Evolutionary conservation across 2,888 invertebrate genomes (phyloP).

Genomic region (Dryomyza anilis): DNA sequence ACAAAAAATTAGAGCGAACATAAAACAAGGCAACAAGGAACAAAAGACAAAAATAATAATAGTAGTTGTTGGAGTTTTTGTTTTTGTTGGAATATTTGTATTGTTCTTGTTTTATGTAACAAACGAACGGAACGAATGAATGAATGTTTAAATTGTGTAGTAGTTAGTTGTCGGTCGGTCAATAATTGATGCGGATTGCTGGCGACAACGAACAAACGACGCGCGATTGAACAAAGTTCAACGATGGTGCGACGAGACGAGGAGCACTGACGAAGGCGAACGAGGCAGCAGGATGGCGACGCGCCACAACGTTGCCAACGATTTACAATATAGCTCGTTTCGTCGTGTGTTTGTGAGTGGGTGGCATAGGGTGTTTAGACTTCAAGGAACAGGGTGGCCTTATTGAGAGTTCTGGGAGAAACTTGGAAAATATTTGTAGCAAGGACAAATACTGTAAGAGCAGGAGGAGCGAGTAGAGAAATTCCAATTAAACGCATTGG

Average conservation of each 20-base stretch:
- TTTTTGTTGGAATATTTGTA: conserved; percentile 2
- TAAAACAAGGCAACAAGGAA: too few relatives aligned
- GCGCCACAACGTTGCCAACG: not conserved
- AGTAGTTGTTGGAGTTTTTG: not conserved
- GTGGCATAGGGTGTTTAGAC: not conserved
- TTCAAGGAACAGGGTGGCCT: not conserved
- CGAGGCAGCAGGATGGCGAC: not conserved
- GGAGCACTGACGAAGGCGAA: not conserved
- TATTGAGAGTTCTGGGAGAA: not conserved
- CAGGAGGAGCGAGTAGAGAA: conserved; percentile 2
- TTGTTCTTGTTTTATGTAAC: too few relatives aligned
- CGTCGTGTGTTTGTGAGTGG: too few relatives aligned
- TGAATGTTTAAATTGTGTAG: too few relatives aligned
- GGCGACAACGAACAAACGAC: conserved; percentile 1
- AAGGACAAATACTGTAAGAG: too few relatives aligned
- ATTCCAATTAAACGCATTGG: conserved; percentile 13
- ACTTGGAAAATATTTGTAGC: too few relatives aligned
- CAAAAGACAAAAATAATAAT: conserved; percentile 8
- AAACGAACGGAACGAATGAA: too few relatives aligned
- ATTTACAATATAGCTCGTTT: too few relatives aligned
- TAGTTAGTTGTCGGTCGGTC: conserved; percentile 9
- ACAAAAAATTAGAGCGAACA: not conserved
- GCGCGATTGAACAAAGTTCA: not conserved
- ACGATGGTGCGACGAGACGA: not conserved
- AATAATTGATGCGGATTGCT: conserved; percentile 20